Conservation (phyloP, 2,797 vertebrate species). For the Vespertilio murinus region DNA sequence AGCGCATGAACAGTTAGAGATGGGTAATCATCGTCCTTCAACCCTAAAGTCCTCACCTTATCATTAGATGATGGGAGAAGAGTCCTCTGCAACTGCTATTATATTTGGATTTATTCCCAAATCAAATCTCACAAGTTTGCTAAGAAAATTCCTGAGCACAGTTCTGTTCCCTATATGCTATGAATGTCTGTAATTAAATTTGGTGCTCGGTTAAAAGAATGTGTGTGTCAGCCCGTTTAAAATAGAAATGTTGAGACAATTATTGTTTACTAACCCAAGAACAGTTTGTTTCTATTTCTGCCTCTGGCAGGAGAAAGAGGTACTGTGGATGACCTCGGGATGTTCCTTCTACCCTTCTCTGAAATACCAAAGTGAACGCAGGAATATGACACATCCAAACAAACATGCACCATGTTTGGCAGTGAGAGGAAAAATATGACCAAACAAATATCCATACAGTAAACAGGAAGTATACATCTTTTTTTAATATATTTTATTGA, state of each 20-base stretch:
- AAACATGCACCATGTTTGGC: neutral
- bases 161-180: conserved; percentile 43
- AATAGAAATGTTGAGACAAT: conserved; percentile 31
- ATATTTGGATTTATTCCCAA: conserved; percentile 37
- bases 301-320: conserved; percentile 18
- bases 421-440: neutral
- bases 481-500: too few relatives aligned
- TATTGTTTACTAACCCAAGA: conserved; percentile 6
- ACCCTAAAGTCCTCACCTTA: neutral
- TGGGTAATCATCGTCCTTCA: neutral
- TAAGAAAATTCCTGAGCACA: neutral
- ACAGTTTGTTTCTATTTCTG: conserved; percentile 36
- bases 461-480: neutral
- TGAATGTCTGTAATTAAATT: conserved; percentile 68
- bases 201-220: conserved; percentile 47
- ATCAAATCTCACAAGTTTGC: conserved; percentile 57
- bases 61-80: neutral
- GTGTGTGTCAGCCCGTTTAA: conserved; percentile 2
- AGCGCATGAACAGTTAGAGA: neutral
- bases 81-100: neutral
- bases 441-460: neutral
- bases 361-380: neutral
- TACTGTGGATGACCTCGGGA: neutral
- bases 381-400: neutral
- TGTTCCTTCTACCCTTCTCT: neutral